A percentile compares a stretch with the other conserved stretches of the same genome.
Evolutionary conservation across 2,113 vertebrate genomes (phyloP).

Genomic region (Misgurnus mizolepis): DNA sequence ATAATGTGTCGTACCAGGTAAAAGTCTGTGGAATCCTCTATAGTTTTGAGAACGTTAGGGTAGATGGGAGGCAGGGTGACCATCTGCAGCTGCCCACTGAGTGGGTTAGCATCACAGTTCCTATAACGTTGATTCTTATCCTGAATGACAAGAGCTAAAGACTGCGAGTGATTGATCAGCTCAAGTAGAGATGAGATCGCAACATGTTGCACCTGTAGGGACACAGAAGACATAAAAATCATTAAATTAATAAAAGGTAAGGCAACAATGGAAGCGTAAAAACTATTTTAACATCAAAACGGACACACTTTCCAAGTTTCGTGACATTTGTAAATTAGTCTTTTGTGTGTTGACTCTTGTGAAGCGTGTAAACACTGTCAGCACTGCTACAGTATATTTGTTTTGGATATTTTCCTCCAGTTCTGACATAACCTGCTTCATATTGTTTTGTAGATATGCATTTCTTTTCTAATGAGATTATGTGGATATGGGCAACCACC

Average conservation of each 20-base stretch:
- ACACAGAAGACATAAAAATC: not conserved
- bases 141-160: conserved; percentile 89
- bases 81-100: conserved; percentile 91
- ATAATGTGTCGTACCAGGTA: conserved; percentile 79
- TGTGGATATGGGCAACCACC: not conserved
- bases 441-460: not conserved
- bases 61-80: conserved; percentile 89
- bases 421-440: not conserved
- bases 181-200: conserved; percentile 91
- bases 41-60: conserved; percentile 77
- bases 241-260: not conserved
- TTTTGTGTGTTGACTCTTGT: not conserved
- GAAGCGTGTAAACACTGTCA: not conserved
- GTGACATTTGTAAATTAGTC: not conserved
- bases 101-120: conserved; percentile 78
- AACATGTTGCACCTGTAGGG: conserved; percentile 80
- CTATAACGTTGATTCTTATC: conserved; percentile 89
- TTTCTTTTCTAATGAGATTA: not conserved
- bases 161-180: conserved; percentile 93
- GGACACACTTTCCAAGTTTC: not conserved
- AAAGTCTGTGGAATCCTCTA: conserved; percentile 90
- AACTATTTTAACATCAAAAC: too few relatives aligned
- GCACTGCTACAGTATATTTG: not conserved
- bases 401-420: not conserved
- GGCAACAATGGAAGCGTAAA: not conserved